Conservation (phyloP, 2,888 invertebrate genomes). For the Orthosia gothica region DNA sequence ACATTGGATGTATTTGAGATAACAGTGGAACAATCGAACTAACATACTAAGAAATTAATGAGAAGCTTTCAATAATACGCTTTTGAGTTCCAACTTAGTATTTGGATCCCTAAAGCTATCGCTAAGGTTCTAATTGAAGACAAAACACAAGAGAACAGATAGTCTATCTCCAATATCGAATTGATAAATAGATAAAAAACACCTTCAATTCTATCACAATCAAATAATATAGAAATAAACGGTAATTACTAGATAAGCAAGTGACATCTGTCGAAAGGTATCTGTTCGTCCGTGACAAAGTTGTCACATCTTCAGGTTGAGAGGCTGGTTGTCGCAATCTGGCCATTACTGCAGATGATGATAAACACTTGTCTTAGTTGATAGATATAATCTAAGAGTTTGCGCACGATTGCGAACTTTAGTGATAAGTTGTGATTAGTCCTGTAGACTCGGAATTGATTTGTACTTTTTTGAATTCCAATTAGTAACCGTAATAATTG, state of each 20-base stretch:
- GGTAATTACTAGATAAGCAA: conserved; percentile 45
- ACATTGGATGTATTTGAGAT: conserved; percentile 14
- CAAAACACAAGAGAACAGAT: neutral
- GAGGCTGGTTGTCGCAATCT: conserved; percentile 70
- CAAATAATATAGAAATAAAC: conserved; percentile 40
- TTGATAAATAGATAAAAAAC: conserved; percentile 34
- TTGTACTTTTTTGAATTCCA: no score
- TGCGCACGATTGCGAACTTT: conserved; percentile 25
- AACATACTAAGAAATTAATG: neutral
- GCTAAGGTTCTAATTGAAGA: neutral
- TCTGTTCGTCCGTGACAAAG: conserved; percentile 74
- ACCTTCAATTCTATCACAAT: conserved; percentile 33
- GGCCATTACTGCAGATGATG: conserved; percentile 62
- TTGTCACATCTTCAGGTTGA: conserved; percentile 71
- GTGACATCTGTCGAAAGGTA: conserved; percentile 57
- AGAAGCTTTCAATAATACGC: neutral
- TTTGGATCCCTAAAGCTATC: neutral
- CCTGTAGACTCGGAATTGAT: neutral
- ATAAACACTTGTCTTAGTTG: conserved; percentile 67
- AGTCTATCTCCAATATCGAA: conserved; percentile 3
- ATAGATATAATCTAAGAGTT: conserved; percentile 36
- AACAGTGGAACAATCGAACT: no score
- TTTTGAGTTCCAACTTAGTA: neutral
- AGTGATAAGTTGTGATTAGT: neutral
- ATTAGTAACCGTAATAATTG: no score